Percentiles rank a stretch among this genome's conserved stretches.
phyloP scores from a whole-genome alignment of 2,797 vertebrate species.

The Ataeniobius toweri region DNA sequence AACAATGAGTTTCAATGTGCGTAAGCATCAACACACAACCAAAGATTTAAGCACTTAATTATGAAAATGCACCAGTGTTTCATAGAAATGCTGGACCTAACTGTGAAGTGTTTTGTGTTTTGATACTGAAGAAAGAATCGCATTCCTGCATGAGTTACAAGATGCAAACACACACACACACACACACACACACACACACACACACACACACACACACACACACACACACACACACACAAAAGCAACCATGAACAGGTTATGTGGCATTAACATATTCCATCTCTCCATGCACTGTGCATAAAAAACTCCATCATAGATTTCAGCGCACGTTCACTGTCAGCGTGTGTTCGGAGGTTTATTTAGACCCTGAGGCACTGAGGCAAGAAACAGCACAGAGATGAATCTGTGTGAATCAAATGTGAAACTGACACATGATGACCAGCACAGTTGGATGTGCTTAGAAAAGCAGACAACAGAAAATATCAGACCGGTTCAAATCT shows the following conservation, averaged over 20 bases:
- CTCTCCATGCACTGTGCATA: conserved; percentile 7
- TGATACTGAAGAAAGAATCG: not conserved
- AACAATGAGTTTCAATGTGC: conserved; percentile 9
- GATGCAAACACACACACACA: not conserved
- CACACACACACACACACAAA: not conserved
- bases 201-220: no score
- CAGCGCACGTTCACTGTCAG: conserved; percentile 25
- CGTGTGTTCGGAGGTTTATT: conserved; percentile 24
- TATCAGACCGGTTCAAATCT: not conserved
- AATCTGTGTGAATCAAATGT: conserved; percentile 10
- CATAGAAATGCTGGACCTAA: not conserved
- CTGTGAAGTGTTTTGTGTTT: not conserved
- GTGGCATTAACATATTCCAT: conserved; percentile 26
- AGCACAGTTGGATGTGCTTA: not conserved
- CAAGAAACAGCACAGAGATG: conserved; percentile 5
- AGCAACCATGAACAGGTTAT: not conserved
- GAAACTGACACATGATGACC: conserved; percentile 8
- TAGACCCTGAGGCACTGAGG: conserved; percentile 22
- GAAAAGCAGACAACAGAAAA: not conserved
- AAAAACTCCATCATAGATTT: conserved; percentile 12
- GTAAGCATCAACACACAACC: not conserved
- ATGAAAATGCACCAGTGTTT: not conserved
- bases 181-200: not conserved
- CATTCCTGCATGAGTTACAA: not conserved
- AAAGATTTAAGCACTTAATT: not conserved